Base-by-base conservation (phyloP, 64 coral and sea anemone genomes). In the Pocillopora verrucosa region DNA sequence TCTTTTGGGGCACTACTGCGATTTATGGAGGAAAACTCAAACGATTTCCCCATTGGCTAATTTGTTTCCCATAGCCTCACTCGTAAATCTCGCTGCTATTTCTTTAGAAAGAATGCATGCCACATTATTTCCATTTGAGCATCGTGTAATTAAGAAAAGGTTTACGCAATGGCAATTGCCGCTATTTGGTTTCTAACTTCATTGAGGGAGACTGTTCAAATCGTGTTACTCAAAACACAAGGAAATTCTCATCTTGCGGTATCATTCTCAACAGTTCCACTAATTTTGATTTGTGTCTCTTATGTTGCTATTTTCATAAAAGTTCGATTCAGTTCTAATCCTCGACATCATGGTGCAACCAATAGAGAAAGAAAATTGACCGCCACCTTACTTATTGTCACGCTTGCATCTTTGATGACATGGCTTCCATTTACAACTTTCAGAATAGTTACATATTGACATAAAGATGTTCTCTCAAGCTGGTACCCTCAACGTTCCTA, bases 71-170 rank as follows among this genome's bases (percentile, higher is more conserved):
- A 34, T 81, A 11, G 26, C 79, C 15, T 81, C 79, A 13, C 79
- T 81, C 16, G 58, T 24, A 14, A 81, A 81, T 62, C 79, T 81
- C 22, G 79, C 59, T 36, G 58, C 26, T 36, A 81, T 81, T 58
- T 81, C 79, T 37, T 81, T 81, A 63, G 79, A 81, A 58, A 58
- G 79, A 81, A 61, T 81, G 58, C 60, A 81, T 63, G 79, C 79
- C 11, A 63, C 56, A 62, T 11, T 81, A 1, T 36, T 22, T 81
- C 79, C 79, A 1, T 81, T 58, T 25, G 25, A 63, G 17, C 79
- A 81, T 63, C 79, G 59, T 35, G 26, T 61, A 0, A 63, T 81
- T 22, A 58, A 61, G 60, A 81, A 62, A 1, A n/a, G 22, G 24
- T 81, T 34, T 81, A 81, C 16, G 56, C 13, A 35, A 25, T 24